Conservation (phyloP, 2,888 invertebrate genomes). For the Hypsopygia costalis region DNA sequence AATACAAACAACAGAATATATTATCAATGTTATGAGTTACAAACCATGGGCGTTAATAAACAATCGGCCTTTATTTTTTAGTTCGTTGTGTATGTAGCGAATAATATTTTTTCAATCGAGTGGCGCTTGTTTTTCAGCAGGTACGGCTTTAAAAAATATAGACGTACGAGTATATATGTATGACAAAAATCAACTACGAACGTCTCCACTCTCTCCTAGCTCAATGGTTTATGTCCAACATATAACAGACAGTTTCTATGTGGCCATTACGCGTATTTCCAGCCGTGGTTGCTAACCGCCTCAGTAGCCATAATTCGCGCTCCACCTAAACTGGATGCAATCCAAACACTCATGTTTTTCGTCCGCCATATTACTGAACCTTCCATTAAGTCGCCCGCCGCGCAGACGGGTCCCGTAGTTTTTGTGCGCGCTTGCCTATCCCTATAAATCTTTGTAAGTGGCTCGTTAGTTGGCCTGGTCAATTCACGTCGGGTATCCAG, state of each 20-base stretch:
- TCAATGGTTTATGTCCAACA: too few species aligned
- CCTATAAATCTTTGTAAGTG: constrained; percentile 68
- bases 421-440: constrained; percentile 49
- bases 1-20: too few species aligned
- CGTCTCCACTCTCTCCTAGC: too few species aligned
- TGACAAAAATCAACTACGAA: neutral
- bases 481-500: constrained; percentile 49
- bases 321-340: constrained; percentile 4
- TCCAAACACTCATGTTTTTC: constrained; percentile 9
- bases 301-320: neutral
- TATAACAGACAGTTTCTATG: neutral
- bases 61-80: too few species aligned
- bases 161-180: too few species aligned
- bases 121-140: too few species aligned
- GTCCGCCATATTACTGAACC: constrained; percentile 5
- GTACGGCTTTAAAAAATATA: too few species aligned
- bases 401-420: constrained; percentile 43
- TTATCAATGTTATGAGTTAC: too few species aligned
- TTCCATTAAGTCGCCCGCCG: constrained; percentile 11
- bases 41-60: too few species aligned
- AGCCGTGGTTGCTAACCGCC: neutral
- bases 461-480: constrained; percentile 64
- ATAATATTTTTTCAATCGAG: too few species aligned
- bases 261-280: neutral
- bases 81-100: too few species aligned